Percentiles rank a stretch among this genome's conserved stretches.
Conservation (phyloP, 2,797 vertebrate genomes). For the Poeciliopsis infans region DNA sequence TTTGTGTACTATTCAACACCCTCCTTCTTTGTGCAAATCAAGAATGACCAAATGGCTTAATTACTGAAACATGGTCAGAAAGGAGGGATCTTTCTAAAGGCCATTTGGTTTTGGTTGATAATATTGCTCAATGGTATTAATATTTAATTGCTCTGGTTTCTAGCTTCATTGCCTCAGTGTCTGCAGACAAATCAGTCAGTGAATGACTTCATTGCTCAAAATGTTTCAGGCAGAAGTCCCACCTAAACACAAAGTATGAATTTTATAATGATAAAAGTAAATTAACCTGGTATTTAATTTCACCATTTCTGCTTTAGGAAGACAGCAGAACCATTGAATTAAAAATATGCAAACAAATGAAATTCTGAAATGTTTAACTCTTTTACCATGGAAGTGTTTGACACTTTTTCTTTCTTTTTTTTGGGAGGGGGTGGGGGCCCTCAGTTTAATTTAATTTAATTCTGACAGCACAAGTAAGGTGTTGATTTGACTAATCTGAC, state of each 20-base stretch:
- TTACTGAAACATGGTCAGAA: conserved; percentile 29
- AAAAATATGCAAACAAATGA: background rate
- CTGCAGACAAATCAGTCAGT: conserved; percentile 7
- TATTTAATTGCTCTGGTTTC: conserved; percentile 26
- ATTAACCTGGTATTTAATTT: background rate
- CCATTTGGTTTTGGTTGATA: conserved; percentile 32
- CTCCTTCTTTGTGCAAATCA: background rate
- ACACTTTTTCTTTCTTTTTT: background rate
- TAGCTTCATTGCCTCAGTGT: background rate
- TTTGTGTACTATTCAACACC: background rate
- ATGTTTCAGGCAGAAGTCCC: background rate
- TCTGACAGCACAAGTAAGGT: conserved; percentile 11
- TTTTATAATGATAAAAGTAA: background rate
- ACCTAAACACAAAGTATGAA: background rate
- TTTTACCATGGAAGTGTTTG: background rate
- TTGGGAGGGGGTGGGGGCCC: no score
- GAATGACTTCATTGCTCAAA: conserved; percentile 7
- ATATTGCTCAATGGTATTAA: conserved; percentile 32
- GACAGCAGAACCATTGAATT: background rate
- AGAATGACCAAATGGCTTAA: conserved; percentile 23
- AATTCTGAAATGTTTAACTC: background rate
- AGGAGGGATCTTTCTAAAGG: conserved; percentile 27
- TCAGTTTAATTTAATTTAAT: background rate
- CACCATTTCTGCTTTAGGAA: background rate
- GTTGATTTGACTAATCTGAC: background rate